These are phyloP conservation scores for Jacana jacana DNA, from an alignment of 2,113 vertebrate species.

Conservation along the genomic window DNA sequence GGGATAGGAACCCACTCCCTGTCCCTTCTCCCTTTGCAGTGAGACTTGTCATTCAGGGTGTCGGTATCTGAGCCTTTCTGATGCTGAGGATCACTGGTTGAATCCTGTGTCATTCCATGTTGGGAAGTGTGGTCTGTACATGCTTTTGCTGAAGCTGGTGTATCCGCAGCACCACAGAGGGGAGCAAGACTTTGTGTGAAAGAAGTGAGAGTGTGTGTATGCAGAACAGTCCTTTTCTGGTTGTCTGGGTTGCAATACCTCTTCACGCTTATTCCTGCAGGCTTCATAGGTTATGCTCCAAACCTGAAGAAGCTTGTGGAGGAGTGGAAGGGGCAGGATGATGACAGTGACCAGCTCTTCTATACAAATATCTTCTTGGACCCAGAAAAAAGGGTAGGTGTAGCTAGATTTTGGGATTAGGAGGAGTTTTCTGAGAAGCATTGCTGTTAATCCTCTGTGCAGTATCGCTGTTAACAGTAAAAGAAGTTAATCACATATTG, in stretches of 20 bases:
- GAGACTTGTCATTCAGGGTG: neutral
- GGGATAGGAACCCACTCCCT: neutral
- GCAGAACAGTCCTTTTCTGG: neutral
- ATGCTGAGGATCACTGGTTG: neutral
- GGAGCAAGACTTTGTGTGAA: neutral
- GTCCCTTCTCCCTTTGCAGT: neutral
- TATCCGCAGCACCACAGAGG: neutral
- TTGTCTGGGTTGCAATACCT: neutral
- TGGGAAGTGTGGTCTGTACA: neutral
- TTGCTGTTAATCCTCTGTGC: neutral
- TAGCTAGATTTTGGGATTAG: neutral
- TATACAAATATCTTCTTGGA: conserved; percentile 90
- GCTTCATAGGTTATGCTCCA: conserved; percentile 89
- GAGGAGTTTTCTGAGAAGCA: neutral
- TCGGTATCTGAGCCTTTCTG: neutral
- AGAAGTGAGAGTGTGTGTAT: neutral
- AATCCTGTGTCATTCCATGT: neutral
- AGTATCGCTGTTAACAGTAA: neutral
- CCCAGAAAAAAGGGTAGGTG: conserved; percentile 84
- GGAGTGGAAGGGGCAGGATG: conserved; percentile 86
- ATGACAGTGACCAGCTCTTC: conserved; percentile 93
- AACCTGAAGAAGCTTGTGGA: conserved; percentile 85
- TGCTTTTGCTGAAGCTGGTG: neutral
- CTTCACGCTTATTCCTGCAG: conserved; percentile 61
- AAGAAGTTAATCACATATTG: neutral